Percentiles rank a stretch among this genome's conserved stretches.
phyloP scores from a whole-genome alignment of 2,888 invertebrate species.

The Eudasyphora cyanicolor region DNA sequence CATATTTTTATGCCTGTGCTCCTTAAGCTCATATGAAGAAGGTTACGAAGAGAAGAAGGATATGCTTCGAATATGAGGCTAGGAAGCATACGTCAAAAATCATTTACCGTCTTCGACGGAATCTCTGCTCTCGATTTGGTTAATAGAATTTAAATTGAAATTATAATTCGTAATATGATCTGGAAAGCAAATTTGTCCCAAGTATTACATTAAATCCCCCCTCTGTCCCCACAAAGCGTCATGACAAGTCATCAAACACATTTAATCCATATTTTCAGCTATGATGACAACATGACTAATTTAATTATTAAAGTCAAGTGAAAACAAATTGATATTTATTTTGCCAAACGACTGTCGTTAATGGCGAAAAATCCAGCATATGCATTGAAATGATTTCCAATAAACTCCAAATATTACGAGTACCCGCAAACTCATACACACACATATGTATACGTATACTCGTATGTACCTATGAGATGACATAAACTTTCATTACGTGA shows the following conservation, averaged over 20 bases:
- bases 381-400: slow-evolving; percentile 21
- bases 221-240: neutral
- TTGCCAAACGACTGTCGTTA: slow-evolving; percentile 3
- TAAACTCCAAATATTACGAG: neutral
- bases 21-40: too few relatives aligned
- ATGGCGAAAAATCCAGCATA: neutral
- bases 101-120: too few relatives aligned
- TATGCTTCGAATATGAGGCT: too few relatives aligned
- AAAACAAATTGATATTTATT: slow-evolving; percentile 19
- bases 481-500: slow-evolving; percentile 18
- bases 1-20: too few relatives aligned
- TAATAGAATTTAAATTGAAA: neutral
- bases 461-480: neutral
- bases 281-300: neutral
- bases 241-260: neutral
- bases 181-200: neutral
- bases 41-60: too few relatives aligned
- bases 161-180: neutral
- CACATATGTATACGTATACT: neutral
- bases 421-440: neutral
- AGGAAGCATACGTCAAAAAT: too few relatives aligned
- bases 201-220: neutral
- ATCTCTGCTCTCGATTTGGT: neutral
- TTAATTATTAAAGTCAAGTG: slow-evolving; percentile 1
- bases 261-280: neutral